Conservation (phyloP, 2,888 invertebrate species). For the Eledona agricola region DNA sequence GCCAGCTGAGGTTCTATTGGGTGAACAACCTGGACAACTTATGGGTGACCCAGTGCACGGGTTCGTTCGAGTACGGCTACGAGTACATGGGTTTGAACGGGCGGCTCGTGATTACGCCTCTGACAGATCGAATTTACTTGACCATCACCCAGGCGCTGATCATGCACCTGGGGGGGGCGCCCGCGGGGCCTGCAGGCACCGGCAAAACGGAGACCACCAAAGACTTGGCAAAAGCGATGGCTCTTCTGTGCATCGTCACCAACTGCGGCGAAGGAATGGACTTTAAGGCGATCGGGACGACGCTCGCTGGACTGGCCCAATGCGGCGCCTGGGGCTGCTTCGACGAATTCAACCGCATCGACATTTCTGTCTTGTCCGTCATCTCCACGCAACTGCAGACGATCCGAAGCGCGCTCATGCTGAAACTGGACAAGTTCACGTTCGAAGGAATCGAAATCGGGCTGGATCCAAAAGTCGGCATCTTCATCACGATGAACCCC, state of each 20-base stretch:
- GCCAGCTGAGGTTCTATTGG: constrained; percentile 94
- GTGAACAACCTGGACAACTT: constrained; percentile 80
- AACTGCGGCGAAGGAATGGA: constrained; percentile 97
- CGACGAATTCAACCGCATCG: constrained; percentile 94
- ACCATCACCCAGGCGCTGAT: constrained; percentile 92
- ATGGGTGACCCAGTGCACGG: constrained; percentile 85
- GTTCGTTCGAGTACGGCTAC: constrained; percentile 90
- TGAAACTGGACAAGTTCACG: constrained; percentile 77
- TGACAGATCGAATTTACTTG: constrained; percentile 91
- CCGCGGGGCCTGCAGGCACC: constrained; percentile 84
- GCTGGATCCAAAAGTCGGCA: constrained; percentile 86
- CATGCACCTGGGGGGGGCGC: constrained; percentile 92
- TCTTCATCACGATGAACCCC: constrained; percentile 96
- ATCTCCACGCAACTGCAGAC: constrained; percentile 93
- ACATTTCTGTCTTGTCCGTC: constrained; percentile 90
- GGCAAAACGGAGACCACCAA: constrained; percentile 94
- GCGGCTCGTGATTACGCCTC: constrained; percentile 88
- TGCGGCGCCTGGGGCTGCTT: constrained; percentile 97
- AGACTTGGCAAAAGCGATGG: constrained; percentile 90
- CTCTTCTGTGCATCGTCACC: constrained; percentile 83
- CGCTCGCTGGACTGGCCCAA: constrained; percentile 80
- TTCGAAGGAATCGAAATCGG: constrained; percentile 74
- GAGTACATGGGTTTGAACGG: constrained; percentile 96
- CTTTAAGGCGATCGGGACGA: constrained; percentile 81
- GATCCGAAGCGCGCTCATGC: constrained; percentile 83